Evolutionary conservation across 1,140 invertebrate species (phyloP), one percentile per base, ranked within the genome.

Genomic region (Episyrphus balteatus): DNA sequence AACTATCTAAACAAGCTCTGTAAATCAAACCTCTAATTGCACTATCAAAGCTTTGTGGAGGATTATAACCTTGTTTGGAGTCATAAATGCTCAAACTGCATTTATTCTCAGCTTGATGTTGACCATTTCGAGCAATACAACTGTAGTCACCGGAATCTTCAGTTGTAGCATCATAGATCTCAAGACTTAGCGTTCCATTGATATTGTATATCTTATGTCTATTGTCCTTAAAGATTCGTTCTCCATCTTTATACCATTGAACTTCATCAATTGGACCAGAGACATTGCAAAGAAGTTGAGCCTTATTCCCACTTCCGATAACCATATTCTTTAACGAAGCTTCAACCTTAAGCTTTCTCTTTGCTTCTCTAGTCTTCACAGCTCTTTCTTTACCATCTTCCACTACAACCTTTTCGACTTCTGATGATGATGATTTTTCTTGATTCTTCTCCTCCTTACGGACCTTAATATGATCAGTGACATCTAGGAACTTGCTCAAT

Each of bases 101-200:
- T 15, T 72, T 74, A 37, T 79, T 81, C 17, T 70, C 69, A 9
- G 75, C 68, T 15, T 75, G 68, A 37, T 84, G 83, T 41, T 79
- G 71, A 46, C 65, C 61, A 59, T 85, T 84, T 38, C 63, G 72
- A 12, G 79, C 82, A 18, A 79, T 60, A 54, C 83, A 85, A 15
- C 73, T 55, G 47, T 68, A 68, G 33, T 50, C 15, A 5, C 61
- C 66, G 34, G 59, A 64, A 42, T 68, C 66, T 39, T 61, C 63
- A 12, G 53, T 43, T 6, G 54, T 51, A 5, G 59, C 58, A 56
- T 68, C 61, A 42, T 61, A 58, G 17, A 68, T 65, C 34, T 68
- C 66, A 30, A 68, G 42, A 21, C 58, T 64, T 11, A 68, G 56
- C 14, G 58, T 57, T 6, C 62, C 65, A 43, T 68, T 64, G 5